Conservation (phyloP, 2,797 vertebrate genomes). For the Brachyalestes nurse region DNA sequence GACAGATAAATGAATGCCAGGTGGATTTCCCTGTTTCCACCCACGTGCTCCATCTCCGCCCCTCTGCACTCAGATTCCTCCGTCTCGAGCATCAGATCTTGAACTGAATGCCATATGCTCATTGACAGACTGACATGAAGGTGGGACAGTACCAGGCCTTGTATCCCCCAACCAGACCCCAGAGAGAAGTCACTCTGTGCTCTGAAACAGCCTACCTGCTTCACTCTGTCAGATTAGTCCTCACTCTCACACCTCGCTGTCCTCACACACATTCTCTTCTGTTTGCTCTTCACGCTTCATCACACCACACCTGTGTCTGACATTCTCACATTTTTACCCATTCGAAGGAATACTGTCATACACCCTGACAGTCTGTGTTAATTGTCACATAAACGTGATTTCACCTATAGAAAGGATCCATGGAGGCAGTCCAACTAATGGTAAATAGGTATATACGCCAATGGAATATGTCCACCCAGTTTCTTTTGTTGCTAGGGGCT, state of each 20-base stretch:
- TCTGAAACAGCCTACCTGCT: slow-evolving; percentile 39
- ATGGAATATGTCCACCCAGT: too few species aligned
- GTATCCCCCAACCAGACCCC: slow-evolving; percentile 23
- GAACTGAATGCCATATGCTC: slow-evolving; percentile 47
- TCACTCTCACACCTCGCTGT: slow-evolving; percentile 44
- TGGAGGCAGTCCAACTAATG: too few species aligned
- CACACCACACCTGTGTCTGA: slow-evolving; percentile 28
- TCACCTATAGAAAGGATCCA: too few species aligned
- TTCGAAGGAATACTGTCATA: neutral
- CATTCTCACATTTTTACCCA: neutral
- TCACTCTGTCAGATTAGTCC: slow-evolving; percentile 41
- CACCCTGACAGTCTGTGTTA: neutral
- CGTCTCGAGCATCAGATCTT: slow-evolving; percentile 50
- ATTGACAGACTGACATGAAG: slow-evolving; percentile 50
- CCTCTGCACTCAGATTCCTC: slow-evolving; percentile 39
- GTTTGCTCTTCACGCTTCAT: slow-evolving; percentile 29
- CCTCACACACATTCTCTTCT: slow-evolving; percentile 37
- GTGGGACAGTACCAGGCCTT: slow-evolving; percentile 33
- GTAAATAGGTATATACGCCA: too few species aligned
- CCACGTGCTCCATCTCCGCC: slow-evolving; percentile 47
- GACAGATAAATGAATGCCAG: slow-evolving; percentile 66
- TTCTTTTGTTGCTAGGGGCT: too few species aligned
- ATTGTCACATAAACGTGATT: neutral
- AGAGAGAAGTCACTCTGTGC: slow-evolving; percentile 40
- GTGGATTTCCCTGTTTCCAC: slow-evolving; percentile 58